These are phyloP conservation scores for Mionectes olivaceus DNA, from an alignment of 2,797 vertebrate species.

Conservation along the genomic window DNA sequence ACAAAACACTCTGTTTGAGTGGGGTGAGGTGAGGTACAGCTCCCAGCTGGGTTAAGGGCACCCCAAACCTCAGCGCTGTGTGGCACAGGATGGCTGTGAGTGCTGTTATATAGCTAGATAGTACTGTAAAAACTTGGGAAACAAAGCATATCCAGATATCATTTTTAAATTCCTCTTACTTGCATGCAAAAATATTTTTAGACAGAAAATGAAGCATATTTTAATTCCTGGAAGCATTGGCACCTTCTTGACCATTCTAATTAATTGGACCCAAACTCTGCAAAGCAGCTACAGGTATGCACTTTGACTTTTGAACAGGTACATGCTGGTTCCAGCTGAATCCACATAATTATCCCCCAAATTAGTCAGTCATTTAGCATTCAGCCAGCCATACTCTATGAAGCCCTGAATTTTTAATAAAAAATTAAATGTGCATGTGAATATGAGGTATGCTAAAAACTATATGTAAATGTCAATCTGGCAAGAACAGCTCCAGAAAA, in stretches of 20 bases:
- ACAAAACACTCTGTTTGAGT: background rate
- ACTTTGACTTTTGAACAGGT: slow-evolving; percentile 21
- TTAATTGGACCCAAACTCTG: slow-evolving; percentile 51
- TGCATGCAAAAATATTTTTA: slow-evolving; percentile 11
- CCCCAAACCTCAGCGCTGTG: accelerated
- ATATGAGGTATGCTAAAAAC: background rate
- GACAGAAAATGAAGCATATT: background rate
- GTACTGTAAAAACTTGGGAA: background rate
- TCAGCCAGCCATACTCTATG: background rate
- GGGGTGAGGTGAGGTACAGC: accelerated
- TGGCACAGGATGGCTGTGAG: background rate
- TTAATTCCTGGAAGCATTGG: background rate
- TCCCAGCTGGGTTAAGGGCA: background rate
- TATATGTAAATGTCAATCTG: background rate
- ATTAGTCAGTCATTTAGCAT: slow-evolving; percentile 56
- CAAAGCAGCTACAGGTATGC: background rate
- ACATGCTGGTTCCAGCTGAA: slow-evolving; percentile 14
- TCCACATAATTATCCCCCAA: slow-evolving; percentile 39
- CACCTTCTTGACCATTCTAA: slow-evolving; percentile 34
- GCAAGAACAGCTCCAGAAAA: background rate
- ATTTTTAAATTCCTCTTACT: background rate
- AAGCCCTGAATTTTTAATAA: background rate
- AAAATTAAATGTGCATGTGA: background rate
- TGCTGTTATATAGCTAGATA: no score
- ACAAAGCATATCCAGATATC: background rate